Conservation (phyloP, 1,140 invertebrate species). For the Calephelis nemesis region DNA sequence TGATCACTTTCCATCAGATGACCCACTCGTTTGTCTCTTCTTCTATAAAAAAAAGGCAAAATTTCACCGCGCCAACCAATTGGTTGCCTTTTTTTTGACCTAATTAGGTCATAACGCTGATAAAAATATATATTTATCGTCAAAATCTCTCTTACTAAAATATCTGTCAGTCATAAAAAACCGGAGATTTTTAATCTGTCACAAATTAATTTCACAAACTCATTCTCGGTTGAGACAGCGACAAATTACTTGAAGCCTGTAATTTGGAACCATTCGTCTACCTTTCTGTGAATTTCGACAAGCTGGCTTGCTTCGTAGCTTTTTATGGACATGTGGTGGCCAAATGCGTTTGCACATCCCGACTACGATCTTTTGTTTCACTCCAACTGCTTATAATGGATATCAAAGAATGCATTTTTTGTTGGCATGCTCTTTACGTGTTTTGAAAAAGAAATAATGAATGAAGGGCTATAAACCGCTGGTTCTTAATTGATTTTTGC, state of each 20-base stretch:
- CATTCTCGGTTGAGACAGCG: too few species aligned
- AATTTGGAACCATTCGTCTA: slow-evolving; percentile 34
- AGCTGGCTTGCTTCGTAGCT: slow-evolving; percentile 40
- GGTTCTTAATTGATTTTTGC: slow-evolving; percentile 39
- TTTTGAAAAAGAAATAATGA: slow-evolving; percentile 39
- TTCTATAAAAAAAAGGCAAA: too few species aligned
- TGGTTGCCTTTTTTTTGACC: too few species aligned
- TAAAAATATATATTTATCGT: too few species aligned
- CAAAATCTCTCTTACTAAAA: too few species aligned
- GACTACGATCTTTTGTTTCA: slow-evolving; percentile 56
- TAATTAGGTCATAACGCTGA: too few species aligned
- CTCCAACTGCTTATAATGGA: slow-evolving; percentile 40
- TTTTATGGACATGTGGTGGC: slow-evolving; percentile 64
- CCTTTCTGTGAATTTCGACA: slow-evolving; percentile 45
- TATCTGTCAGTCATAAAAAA: too few species aligned
- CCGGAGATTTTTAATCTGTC: too few species aligned
- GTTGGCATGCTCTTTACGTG: slow-evolving; percentile 43
- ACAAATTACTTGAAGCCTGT: slow-evolving; percentile 35
- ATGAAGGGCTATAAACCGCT: slow-evolving; percentile 41
- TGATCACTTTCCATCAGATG: too few species aligned
- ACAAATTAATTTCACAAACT: too few species aligned
- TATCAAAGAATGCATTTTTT: slow-evolving; percentile 49
- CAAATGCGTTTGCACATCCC: slow-evolving; percentile 62
- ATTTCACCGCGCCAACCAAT: too few species aligned
- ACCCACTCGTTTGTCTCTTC: too few species aligned